Evolutionary conservation across 2,113 vertebrate species (phyloP), one percentile per base, ranked within the genome.

Genomic region (Acrocephalus kingi): DNA sequence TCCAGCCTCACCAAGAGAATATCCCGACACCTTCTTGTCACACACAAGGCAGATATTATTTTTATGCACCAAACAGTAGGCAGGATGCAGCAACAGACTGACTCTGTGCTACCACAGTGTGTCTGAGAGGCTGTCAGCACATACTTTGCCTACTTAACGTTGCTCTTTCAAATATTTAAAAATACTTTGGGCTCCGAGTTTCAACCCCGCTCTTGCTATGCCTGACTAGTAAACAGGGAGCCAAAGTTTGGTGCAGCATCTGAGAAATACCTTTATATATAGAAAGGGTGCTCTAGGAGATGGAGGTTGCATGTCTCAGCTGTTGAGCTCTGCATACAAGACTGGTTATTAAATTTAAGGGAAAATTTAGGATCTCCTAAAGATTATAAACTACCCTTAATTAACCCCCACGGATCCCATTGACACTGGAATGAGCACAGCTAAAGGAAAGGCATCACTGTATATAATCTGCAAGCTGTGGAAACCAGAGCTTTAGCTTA

Each of bases 121-220:
- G 95, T 97, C 96, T 96, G 95, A 96, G 95, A 97, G 94, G 91
- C 96, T 96, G 95, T 97, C 94, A 96, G 94, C 95, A 94, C 93
- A 63, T 91, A 93, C 89, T 97, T 95, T 91, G 93, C 84, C 91
- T 95, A 82, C 81, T 96, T 92, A 84, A 91, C 31, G 56, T 89
- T 82, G 92, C 86, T 95, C 74, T 89, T 95, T 71, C 84, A 95
- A 93, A 91, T 94, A 96, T 76, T 35, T 78, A 96, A 94, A 97
- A 95, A 87, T 84, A 95, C 23, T 13, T 41, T 15, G 41, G 52
- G 87, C 39, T 95, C 82, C 0, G 2, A 54, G 89, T 78, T 95
- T 82, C 89, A 83, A 94, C 95, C 93, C 92, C 66, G 62, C 45
- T 94, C 89, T 77, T 68, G 61, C 63, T 89, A 22, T 46, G 84